Percentiles rank a stretch among this genome's conserved stretches.
Evolutionary conservation across 2,113 vertebrate species (phyloP).

Genomic region (Zapus hudsonius): DNA sequence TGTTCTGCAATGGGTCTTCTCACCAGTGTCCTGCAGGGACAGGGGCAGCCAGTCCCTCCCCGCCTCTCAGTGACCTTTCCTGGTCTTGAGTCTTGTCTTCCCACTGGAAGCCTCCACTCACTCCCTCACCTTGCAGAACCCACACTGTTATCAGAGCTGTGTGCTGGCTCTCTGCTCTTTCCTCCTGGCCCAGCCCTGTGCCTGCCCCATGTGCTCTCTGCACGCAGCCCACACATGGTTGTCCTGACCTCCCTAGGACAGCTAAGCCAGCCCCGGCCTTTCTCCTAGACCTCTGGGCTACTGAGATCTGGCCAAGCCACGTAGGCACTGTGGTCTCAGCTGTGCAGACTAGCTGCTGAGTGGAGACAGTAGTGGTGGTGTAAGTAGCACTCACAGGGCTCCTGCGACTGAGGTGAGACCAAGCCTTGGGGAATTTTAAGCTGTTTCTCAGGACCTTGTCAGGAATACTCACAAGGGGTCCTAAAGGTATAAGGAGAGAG

Average conservation of each 20-base stretch:
- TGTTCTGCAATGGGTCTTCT: not conserved
- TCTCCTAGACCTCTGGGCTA: accelerated
- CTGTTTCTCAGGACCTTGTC: not conserved
- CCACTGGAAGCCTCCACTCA: not conserved
- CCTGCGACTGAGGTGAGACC: not conserved
- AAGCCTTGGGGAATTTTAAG: not conserved
- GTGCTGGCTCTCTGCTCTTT: not conserved
- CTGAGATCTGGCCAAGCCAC: not conserved
- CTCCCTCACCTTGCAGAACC: not conserved
- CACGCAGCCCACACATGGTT: accelerated
- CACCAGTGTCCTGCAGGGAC: accelerated
- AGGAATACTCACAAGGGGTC: no score
- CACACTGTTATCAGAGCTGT: accelerated
- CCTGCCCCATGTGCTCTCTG: not conserved
- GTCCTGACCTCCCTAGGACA: accelerated
- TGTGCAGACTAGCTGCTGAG: not conserved
- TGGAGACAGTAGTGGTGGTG: not conserved
- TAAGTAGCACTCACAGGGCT: not conserved
- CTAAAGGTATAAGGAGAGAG: not conserved
- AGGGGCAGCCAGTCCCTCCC: not conserved
- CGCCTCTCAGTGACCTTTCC: not conserved
- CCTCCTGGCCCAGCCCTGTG: not conserved
- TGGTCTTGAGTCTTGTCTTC: not conserved
- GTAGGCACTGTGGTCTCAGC: not conserved
- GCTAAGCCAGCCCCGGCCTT: not conserved